Evolutionary conservation across 2,888 invertebrate species (phyloP).

Genomic region (Aquatica leii): DNA sequence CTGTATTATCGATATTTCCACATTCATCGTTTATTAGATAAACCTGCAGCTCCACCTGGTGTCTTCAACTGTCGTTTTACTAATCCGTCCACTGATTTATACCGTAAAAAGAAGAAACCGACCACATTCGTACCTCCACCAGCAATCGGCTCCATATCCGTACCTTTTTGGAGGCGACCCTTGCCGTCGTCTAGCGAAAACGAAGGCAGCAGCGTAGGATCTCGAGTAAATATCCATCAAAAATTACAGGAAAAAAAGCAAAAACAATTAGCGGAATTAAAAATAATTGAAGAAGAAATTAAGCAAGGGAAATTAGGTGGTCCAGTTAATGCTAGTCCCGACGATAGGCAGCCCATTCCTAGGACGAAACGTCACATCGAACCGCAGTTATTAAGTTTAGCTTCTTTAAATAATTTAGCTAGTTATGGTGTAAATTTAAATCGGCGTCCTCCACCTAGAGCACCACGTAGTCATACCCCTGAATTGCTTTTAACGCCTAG

Average conservation of each 20-base stretch:
- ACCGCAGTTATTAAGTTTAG: constrained; percentile 67
- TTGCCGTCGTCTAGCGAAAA: constrained; percentile 76
- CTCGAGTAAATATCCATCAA: constrained; percentile 84
- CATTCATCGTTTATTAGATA: constrained; percentile 68
- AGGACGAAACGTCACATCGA: constrained; percentile 70
- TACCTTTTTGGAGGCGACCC: constrained; percentile 80
- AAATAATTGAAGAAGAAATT: constrained; percentile 86
- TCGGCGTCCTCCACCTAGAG: constrained; percentile 54
- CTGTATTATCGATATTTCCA: constrained; percentile 85
- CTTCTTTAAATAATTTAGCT: constrained; percentile 58
- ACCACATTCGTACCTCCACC: constrained; percentile 86
- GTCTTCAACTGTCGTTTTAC: constrained; percentile 91
- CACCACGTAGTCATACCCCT: constrained; percentile 73
- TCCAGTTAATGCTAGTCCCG: constrained; percentile 63
- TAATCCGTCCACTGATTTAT: constrained; percentile 66
- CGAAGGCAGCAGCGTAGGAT: constrained; percentile 76
- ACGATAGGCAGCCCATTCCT: constrained; percentile 73
- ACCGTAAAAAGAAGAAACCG: constrained; percentile 88
- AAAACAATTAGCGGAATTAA: constrained; percentile 83
- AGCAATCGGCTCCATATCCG: constrained; percentile 60
- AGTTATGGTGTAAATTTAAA: constrained; percentile 59
- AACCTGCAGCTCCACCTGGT: constrained; percentile 67
- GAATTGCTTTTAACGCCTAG: constrained; percentile 82
- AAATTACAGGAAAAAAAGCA: constrained; percentile 89
- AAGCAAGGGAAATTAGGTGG: constrained; percentile 80